Percentiles rank a stretch among this genome's conserved stretches.
These are phyloP conservation scores for Pissodes strobi DNA, from an alignment of 1,140 invertebrate genomes.

Conservation along the genomic window DNA sequence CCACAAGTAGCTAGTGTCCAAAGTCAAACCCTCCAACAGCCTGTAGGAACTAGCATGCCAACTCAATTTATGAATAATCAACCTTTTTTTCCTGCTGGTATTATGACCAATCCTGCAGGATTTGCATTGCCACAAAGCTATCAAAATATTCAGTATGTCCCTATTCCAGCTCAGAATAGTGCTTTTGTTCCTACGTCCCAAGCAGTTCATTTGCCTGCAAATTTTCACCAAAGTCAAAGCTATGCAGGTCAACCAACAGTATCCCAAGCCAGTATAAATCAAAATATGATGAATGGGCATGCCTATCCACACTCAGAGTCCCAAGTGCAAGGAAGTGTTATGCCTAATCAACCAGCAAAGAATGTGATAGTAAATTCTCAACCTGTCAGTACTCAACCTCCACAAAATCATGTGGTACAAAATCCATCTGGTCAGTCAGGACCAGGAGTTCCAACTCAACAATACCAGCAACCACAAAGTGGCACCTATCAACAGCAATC, in stretches of 20 bases:
- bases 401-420: constrained; percentile 39
- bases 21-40: constrained; percentile 42
- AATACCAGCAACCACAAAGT: constrained; percentile 26
- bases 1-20: constrained; percentile 45
- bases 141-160: constrained; percentile 52
- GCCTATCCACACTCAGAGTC: constrained; percentile 42
- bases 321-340: constrained; percentile 33
- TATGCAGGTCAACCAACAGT: constrained; percentile 47
- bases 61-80: constrained; percentile 50
- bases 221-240: constrained; percentile 53
- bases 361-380: constrained; percentile 50
- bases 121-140: constrained; percentile 47
- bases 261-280: constrained; percentile 39
- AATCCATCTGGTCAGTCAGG: constrained; percentile 32
- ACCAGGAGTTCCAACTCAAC: constrained; percentile 25
- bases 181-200: constrained; percentile 53
- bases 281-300: constrained; percentile 52
- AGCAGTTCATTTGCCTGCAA: constrained; percentile 45
- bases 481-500: constrained; percentile 6
- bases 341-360: constrained; percentile 50
- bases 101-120: constrained; percentile 41
- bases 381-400: constrained; percentile 36
- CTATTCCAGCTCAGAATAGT: constrained; percentile 49
- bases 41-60: constrained; percentile 45
- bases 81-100: constrained; percentile 46